A percentile compares a stretch with the other conserved stretches of the same genome.
phyloP scores from a whole-genome alignment of 23 tunicate genomes.

The Aplidium turbinatum region DNA sequence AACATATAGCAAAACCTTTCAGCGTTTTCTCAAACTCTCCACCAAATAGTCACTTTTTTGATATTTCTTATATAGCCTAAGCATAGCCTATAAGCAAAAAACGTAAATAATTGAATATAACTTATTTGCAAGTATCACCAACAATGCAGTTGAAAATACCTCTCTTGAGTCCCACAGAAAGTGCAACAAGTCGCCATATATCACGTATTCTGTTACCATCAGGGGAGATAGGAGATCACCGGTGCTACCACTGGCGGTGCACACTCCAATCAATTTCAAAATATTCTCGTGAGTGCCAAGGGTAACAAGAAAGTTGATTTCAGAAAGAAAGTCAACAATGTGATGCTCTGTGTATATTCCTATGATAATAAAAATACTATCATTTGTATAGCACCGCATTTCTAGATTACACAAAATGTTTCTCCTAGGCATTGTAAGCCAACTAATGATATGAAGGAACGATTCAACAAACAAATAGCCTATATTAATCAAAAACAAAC shows the following conservation, averaged over 20 bases:
- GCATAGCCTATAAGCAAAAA: neutral
- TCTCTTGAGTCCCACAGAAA: conserved; percentile 68
- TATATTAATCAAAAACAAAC: too few species aligned
- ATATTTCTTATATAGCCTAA: neutral
- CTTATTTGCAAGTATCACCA: too few species aligned
- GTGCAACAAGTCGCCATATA: conserved; percentile 67
- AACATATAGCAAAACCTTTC: neutral
- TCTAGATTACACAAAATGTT: too few species aligned
- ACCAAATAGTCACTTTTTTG: neutral
- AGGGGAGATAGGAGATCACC: conserved; percentile 9
- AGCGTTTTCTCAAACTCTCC: too few species aligned
- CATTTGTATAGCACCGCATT: too few species aligned
- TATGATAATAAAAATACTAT: neutral
- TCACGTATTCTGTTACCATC: conserved; percentile 55
- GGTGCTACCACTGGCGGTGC: conserved; percentile 9
- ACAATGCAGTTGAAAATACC: too few species aligned
- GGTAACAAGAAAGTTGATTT: conserved; percentile 40
- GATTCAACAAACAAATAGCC: too few species aligned
- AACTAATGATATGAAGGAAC: too few species aligned
- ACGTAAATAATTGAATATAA: neutral
- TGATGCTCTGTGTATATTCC: neutral
- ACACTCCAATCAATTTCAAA: conserved; percentile 54
- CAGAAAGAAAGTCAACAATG: conserved; percentile 49
- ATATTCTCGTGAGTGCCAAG: conserved; percentile 53
- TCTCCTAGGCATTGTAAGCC: too few species aligned